These are phyloP conservation scores for Podotricha telesiphe DNA, from an alignment of 2,888 invertebrate genomes.

Conservation along the genomic window DNA sequence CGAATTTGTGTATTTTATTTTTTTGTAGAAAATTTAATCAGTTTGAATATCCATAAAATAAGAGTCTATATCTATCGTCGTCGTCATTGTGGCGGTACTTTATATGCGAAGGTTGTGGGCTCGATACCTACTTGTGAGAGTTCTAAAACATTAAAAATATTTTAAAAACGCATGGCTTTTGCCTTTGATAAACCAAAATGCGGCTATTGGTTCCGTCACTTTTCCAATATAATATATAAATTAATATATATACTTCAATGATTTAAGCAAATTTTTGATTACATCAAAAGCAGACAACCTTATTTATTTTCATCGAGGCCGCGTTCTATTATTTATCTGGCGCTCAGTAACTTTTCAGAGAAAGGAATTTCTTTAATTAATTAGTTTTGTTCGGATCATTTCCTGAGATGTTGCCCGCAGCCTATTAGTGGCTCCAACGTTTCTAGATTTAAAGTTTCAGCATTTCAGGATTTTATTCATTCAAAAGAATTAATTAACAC, in stretches of 20 bases:
- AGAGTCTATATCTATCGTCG: no score
- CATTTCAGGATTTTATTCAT: slow-evolving; percentile 1
- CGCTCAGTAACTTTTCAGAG: not conserved
- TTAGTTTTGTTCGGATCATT: slow-evolving; percentile 10
- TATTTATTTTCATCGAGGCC: not conserved
- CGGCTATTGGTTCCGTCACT: no score
- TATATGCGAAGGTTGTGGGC: no score
- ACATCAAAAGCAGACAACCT: not conserved
- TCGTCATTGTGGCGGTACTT: no score
- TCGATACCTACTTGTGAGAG: no score
- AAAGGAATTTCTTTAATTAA: slow-evolving; percentile 18
- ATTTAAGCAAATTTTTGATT: not conserved
- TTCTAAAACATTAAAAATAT: no score
- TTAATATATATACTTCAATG: not conserved
- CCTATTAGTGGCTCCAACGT: slow-evolving; percentile 8
- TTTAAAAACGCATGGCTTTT: no score
- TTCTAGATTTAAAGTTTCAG: slow-evolving; percentile 2
- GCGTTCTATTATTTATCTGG: slow-evolving; percentile 1
- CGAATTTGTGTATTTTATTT: no score
- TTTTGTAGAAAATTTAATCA: no score
- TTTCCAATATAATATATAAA: not conserved
- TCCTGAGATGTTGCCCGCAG: slow-evolving; percentile 12
- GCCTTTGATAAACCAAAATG: no score
- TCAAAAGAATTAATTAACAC: slow-evolving; percentile 19
- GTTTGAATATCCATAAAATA: no score